Conservation (phyloP, 2,797 vertebrate species). For the Chelidonichthys spinosus region DNA sequence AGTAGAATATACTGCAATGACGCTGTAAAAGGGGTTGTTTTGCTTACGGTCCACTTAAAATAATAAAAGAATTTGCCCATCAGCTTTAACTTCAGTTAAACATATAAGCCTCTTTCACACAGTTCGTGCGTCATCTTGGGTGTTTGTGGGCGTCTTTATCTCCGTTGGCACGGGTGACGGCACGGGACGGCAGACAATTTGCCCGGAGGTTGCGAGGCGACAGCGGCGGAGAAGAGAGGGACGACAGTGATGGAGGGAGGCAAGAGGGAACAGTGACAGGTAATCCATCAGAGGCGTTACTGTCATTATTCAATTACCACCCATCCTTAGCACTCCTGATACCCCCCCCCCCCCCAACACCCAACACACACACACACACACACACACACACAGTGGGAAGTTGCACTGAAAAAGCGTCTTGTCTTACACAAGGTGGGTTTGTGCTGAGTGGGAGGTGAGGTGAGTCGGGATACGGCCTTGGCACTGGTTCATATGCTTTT, state of each 20-base stretch:
- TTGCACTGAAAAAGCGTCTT: slow-evolving; percentile 44
- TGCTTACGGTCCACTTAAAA: not conserved
- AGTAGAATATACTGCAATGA: not conserved
- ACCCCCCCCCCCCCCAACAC: slow-evolving; percentile 54
- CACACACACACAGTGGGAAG: slow-evolving; percentile 37
- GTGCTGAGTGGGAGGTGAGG: slow-evolving; percentile 62
- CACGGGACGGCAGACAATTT: slow-evolving; percentile 57
- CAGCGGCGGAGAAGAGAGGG: slow-evolving; percentile 46
- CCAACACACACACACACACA: slow-evolving; percentile 9
- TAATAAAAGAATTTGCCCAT: too few relatives aligned
- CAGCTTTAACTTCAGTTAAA: too few relatives aligned
- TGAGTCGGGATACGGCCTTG: slow-evolving; percentile 61
- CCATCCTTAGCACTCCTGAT: slow-evolving; percentile 78
- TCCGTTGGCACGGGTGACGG: slow-evolving; percentile 40
- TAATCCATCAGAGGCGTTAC: slow-evolving; percentile 81
- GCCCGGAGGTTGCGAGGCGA: slow-evolving; percentile 61
- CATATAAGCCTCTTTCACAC: too few relatives aligned
- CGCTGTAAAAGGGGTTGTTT: not conserved
- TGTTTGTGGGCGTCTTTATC: slow-evolving; percentile 61
- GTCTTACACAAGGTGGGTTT: slow-evolving; percentile 63
- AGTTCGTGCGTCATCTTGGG: not conserved
- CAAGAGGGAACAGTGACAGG: slow-evolving; percentile 74
- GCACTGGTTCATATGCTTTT: slow-evolving; percentile 71
- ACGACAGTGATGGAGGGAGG: slow-evolving; percentile 82
- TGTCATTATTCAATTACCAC: slow-evolving; percentile 86